phyloP scores from a whole-genome alignment of 2,797 vertebrate species.

The Rhabdophis nuchalis region DNA sequence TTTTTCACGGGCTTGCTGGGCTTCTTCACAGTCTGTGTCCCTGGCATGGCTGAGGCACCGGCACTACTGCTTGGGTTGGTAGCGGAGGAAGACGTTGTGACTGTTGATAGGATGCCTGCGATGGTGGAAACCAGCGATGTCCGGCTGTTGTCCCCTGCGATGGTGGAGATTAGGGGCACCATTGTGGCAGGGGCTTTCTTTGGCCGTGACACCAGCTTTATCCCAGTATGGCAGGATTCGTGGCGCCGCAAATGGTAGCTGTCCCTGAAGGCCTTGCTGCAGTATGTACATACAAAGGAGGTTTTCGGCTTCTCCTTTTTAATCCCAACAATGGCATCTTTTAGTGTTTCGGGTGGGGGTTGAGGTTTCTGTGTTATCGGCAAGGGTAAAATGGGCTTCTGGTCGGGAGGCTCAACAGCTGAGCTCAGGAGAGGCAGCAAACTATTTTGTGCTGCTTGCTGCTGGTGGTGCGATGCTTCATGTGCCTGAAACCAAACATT shows the following conservation, averaged over 20 bases:
- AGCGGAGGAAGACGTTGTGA: conserved; percentile 89
- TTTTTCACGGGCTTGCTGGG: conserved; percentile 95
- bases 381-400: conserved; percentile 93
- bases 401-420: conserved; percentile 88
- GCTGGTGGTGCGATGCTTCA: conserved; percentile 95
- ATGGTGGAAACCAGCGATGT: conserved; percentile 90
- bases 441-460: conserved; percentile 92
- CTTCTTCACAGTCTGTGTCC: conserved; percentile 83
- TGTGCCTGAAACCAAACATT: conserved; percentile 83
- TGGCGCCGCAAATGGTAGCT: conserved; percentile 97
- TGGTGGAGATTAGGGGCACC: conserved; percentile 93
- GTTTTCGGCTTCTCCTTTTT: conserved; percentile 98
- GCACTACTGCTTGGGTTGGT: conserved; percentile 77
- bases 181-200: conserved; percentile 91
- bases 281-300: conserved; percentile 95
- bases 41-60: conserved; percentile 75
- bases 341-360: conserved; percentile 86
- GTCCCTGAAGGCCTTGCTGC: conserved; percentile 97
- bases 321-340: conserved; percentile 85
- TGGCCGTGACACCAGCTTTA: conserved; percentile 94
- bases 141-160: conserved; percentile 87
- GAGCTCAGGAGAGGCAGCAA: conserved; percentile 92
- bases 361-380: conserved; percentile 93
- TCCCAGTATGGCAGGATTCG: conserved; percentile 94
- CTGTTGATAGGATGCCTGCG: conserved; percentile 90